These are phyloP conservation scores for Labia minor DNA, from an alignment of 2,888 invertebrate species.

Conservation along the genomic window DNA sequence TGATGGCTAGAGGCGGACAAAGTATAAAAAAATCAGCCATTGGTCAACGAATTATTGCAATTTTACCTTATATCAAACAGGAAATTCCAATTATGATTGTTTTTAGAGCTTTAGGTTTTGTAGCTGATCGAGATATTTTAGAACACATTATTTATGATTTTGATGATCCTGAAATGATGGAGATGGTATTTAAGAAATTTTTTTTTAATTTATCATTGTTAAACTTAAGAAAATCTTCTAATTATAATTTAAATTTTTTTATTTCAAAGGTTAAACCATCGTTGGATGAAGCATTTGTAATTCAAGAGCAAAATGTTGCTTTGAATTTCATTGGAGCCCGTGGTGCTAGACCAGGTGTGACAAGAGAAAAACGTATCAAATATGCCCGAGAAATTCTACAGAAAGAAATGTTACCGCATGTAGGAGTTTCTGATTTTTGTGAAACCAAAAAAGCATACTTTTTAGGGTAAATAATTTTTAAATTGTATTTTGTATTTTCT, in stretches of 20 bases:
- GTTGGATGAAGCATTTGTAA: constrained; percentile 96
- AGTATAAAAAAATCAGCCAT: constrained; percentile 98
- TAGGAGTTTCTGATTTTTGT: constrained; percentile 98
- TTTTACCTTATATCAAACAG: constrained; percentile 96
- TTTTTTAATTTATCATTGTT: background rate
- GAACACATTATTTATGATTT: constrained; percentile 99
- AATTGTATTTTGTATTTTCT: background rate
- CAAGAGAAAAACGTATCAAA: constrained; percentile 97
- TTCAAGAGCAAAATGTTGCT: constrained; percentile 98
- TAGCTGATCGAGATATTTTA: constrained; percentile 96
- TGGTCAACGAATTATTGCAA: constrained; percentile 95
- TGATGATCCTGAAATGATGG: constrained; percentile 99
- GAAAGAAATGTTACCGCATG: constrained; percentile 99
- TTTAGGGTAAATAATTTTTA: constrained; percentile 48
- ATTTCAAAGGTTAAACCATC: constrained; percentile 72
- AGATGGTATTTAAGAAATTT: constrained; percentile 59
- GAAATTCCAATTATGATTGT: constrained; percentile 99
- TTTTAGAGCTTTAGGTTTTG: constrained; percentile 97
- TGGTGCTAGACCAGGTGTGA: constrained; percentile 95
- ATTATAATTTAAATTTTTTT: constrained; percentile 2
- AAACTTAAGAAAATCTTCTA: constrained; percentile 8
- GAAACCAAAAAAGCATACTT: constrained; percentile 99
- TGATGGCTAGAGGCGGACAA: constrained; percentile 98
- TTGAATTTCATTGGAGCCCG: constrained; percentile 97
- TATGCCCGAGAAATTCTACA: constrained; percentile 98